Conservation (phyloP, 2,888 invertebrate species). For the Lasioglossum vierecki region DNA sequence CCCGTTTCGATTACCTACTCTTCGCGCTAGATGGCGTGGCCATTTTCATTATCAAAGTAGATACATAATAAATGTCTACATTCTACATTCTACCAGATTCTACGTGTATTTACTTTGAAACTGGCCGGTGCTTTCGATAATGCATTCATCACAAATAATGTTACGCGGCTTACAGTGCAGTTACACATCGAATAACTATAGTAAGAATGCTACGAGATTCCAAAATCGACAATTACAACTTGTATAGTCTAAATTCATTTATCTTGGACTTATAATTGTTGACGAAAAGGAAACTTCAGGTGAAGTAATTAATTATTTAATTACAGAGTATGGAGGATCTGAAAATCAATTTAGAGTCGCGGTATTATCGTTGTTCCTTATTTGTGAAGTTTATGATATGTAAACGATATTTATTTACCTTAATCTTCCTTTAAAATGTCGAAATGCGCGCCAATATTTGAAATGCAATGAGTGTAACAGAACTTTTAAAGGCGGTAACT, state of each 20-base stretch:
- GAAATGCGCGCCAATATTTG: neutral
- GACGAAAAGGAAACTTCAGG: neutral
- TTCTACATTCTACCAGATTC: neutral
- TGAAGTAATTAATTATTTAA: no score
- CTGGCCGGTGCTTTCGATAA: neutral
- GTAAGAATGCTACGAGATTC: neutral
- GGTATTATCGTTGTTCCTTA: neutral
- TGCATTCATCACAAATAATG: neutral
- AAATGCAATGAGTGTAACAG: neutral
- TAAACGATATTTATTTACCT: neutral
- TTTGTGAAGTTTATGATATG: neutral
- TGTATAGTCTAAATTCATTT: neutral
- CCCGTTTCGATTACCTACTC: neutral
- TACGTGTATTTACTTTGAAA: neutral
- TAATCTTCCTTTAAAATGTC: neutral
- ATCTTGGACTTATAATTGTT: neutral
- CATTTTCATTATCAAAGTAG: neutral
- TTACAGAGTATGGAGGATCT: neutral
- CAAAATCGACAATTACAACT: neutral
- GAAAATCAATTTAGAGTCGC: neutral
- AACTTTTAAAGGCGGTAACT: neutral
- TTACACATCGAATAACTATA: neutral
- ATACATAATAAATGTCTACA: neutral
- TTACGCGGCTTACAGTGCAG: neutral
- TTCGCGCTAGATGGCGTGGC: neutral